Base-by-base conservation (phyloP, 1,140 invertebrate genomes). In the Diorhabda carinulata region DNA sequence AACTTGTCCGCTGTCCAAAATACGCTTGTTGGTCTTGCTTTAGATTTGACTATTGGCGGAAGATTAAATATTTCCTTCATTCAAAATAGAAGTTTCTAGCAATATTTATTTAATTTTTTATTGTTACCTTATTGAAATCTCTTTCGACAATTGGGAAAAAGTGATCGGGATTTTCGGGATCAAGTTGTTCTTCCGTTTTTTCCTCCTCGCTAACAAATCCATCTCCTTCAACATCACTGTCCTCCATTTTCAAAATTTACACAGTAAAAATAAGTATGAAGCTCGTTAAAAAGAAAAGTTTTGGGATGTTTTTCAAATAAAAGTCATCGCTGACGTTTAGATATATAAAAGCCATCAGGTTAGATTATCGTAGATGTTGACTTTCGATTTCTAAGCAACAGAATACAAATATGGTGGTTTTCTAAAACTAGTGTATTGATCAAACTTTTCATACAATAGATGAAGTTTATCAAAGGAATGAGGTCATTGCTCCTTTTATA, bases 131-230 rank as follows among this genome's bases (percentile, higher is more conserved):
- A 10, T 74, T 79, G 57, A 77, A 80, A 52, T 78, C 64, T 66
- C 73, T 73, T 68, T 81, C 78, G 4, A 80, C 61, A 60, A 81
- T 74, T 3, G 76, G 69, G 66, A 79, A 79, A 40, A 73, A 75
- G 71, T 81, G 71, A 42, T 81, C 78, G 9, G 78, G 78, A 70
- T 79, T 77, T 9, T 78, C 62, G 0, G 77, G 75, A 71, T 78
- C 78, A 1, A 78, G 67, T 7, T 43, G 64, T 5, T 80, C 79
- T 10, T 76, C 77, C n/a, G 67, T 59, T 10, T 47, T 65, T 3
- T 71, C 70, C 8, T 78, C 77, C 5, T 70, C 72, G 40, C 67
- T 73, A 52, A 8, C 6, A 52, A 52, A 52, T n/a, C 77, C 77
- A 40, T 73, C 67, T 25, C 70, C 73, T 60, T 79, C 77, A 61